Conservation (phyloP, 2,113 vertebrate genomes). For the Electrona antarctica region DNA sequence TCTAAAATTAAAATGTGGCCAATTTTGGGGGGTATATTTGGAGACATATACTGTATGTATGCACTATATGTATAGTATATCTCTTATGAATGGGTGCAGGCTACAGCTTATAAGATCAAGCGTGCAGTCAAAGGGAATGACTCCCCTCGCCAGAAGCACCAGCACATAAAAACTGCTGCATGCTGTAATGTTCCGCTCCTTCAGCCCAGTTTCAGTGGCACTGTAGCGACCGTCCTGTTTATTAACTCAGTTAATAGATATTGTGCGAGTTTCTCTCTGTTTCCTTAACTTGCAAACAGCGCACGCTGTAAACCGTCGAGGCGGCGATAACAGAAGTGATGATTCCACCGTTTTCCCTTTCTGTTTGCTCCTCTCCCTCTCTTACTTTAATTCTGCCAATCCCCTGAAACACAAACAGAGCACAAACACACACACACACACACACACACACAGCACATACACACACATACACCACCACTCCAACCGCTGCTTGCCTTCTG, state of each 20-base stretch:
- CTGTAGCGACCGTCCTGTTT: constrained; percentile 41
- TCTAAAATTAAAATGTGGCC: no score
- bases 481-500: constrained; percentile 68
- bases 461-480: constrained; percentile 37
- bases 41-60: no score
- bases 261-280: constrained; percentile 58
- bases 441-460: constrained; percentile 20
- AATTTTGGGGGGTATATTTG: no score
- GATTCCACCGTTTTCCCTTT: constrained; percentile 73
- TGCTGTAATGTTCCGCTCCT: constrained; percentile 11
- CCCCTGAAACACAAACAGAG: constrained; percentile 55
- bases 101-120: no score
- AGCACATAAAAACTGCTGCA: no score
- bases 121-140: no score
- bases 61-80: no score
- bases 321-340: constrained; percentile 77
- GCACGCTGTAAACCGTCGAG: constrained; percentile 60
- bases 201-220: constrained; percentile 20
- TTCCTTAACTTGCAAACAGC: constrained; percentile 67
- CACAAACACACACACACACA: background rate
- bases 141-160: no score
- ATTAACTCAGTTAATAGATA: constrained; percentile 62
- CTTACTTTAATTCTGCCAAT: constrained; percentile 75
- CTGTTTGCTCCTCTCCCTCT: constrained; percentile 53
- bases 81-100: no score